These are phyloP conservation scores for Pao palembangensis DNA, from an alignment of 2,113 vertebrate species.

Conservation along the genomic window DNA sequence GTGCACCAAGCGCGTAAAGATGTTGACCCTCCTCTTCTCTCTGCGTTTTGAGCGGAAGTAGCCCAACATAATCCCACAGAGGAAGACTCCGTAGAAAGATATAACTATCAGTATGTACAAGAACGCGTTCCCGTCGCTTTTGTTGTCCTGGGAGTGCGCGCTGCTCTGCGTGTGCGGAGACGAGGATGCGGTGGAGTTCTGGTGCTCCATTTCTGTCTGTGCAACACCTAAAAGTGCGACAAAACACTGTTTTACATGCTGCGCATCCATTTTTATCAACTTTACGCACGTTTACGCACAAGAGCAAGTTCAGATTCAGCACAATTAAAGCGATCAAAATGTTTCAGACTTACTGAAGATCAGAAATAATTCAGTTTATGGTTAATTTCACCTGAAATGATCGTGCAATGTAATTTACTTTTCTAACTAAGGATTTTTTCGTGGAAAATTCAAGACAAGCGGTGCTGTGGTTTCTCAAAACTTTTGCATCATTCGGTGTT, in stretches of 20 bases:
- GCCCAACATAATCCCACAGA: conserved; percentile 88
- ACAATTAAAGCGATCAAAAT: too few species aligned
- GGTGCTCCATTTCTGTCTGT: conserved; percentile 76
- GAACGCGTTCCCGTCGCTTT: conserved; percentile 77
- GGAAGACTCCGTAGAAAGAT: conserved; percentile 93
- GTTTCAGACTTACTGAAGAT: too few species aligned
- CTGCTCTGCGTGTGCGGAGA: conserved; percentile 9
- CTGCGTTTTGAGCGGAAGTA: conserved; percentile 90
- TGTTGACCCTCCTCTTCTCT: conserved; percentile 82
- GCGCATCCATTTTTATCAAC: not conserved
- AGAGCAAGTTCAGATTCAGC: not conserved
- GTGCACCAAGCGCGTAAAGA: conserved; percentile 83
- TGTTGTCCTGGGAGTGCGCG: conserved; percentile 22
- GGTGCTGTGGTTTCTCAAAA: too few species aligned
- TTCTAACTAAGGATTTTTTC: too few species aligned
- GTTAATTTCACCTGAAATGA: too few species aligned
- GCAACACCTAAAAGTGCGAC: not conserved
- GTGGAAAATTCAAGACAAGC: too few species aligned
- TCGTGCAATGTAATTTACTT: too few species aligned
- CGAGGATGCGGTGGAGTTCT: conserved; percentile 69
- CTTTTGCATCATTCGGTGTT: too few species aligned
- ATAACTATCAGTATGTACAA: conserved; percentile 90
- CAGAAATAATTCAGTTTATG: too few species aligned
- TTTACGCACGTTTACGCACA: conserved; percentile 26
- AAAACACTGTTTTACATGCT: not conserved